These are phyloP conservation scores for Andricus grossulariae DNA, from an alignment of 1,140 invertebrate genomes.

Conservation along the genomic window DNA sequence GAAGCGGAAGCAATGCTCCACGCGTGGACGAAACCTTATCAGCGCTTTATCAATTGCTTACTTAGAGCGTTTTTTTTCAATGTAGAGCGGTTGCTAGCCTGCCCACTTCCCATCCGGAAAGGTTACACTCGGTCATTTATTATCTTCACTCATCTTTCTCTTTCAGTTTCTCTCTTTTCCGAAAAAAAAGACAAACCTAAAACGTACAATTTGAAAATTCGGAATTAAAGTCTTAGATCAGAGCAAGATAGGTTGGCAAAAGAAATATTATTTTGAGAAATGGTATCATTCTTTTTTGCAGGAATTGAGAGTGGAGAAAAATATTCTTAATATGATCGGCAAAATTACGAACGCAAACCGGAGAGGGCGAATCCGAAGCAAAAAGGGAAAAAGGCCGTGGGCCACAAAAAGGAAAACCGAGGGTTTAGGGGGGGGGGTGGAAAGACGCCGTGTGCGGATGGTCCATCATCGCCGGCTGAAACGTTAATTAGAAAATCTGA, in stretches of 20 bases:
- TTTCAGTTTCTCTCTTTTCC: no score
- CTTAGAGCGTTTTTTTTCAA: conserved; percentile 17
- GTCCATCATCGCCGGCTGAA: conserved; percentile 69
- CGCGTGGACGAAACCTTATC: conserved; percentile 16
- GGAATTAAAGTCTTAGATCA: no score
- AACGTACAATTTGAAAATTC: no score
- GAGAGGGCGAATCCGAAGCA: conserved; percentile 39
- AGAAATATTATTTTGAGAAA: no score
- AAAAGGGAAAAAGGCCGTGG: conserved; percentile 50
- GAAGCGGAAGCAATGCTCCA: conserved; percentile 18
- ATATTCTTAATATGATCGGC: conserved; percentile 23
- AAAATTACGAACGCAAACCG: conserved; percentile 25
- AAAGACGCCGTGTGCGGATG: conserved; percentile 59
- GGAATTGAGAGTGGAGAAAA: conserved; percentile 6
- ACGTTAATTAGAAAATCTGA: conserved; percentile 75
- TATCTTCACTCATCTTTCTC: conserved; percentile 5
- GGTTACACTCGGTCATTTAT: conserved; percentile 16
- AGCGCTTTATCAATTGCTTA: conserved; percentile 8
- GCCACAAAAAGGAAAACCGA: conserved; percentile 13
- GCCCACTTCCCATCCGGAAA: conserved; percentile 29
- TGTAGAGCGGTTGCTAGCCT: conserved; percentile 1
- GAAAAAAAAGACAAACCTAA: no score
- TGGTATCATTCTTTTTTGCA: no score
- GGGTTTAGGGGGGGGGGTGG: neutral
- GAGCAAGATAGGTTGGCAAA: no score